phyloP scores from a whole-genome alignment of 2,888 invertebrate species.

The Mythimna impura region DNA sequence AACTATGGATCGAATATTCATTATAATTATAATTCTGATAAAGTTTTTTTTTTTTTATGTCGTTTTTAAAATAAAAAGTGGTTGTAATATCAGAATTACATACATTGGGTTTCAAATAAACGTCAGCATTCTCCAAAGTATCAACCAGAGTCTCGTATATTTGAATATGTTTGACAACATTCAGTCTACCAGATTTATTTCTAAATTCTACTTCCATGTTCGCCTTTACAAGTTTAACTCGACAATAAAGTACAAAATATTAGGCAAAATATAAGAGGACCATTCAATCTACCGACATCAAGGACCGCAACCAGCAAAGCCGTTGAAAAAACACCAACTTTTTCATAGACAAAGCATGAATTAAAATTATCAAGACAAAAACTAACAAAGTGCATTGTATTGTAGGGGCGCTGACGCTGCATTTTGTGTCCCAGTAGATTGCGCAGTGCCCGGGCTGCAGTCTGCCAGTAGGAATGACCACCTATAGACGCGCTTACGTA shows the following conservation, averaged over 20 bases:
- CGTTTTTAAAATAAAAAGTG: too few relatives aligned
- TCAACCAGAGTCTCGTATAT: not conserved
- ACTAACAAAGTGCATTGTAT: not conserved
- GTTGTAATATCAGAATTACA: not conserved
- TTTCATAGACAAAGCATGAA: not conserved
- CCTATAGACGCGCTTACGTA: too few relatives aligned
- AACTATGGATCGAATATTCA: too few relatives aligned
- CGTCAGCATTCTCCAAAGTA: not conserved
- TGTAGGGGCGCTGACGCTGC: too few relatives aligned
- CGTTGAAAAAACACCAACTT: not conserved
- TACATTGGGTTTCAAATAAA: not conserved
- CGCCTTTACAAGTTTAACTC: not conserved
- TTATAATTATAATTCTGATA: too few relatives aligned
- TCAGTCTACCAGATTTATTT: not conserved
- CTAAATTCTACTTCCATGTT: not conserved
- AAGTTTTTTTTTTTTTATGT: too few relatives aligned
- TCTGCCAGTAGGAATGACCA: too few relatives aligned
- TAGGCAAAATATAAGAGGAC: not conserved
- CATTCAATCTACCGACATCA: not conserved
- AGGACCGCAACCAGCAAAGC: not conserved
- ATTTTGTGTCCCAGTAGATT: too few relatives aligned
- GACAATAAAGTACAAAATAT: slow-evolving; percentile 9
- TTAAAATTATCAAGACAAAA: not conserved
- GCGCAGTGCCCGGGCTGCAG: too few relatives aligned
- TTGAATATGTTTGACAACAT: slow-evolving; percentile 1